A percentile compares a stretch with the other conserved stretches of the same genome.
phyloP scores from a whole-genome alignment of 2,797 vertebrate species.

The Chrosomus eos region DNA sequence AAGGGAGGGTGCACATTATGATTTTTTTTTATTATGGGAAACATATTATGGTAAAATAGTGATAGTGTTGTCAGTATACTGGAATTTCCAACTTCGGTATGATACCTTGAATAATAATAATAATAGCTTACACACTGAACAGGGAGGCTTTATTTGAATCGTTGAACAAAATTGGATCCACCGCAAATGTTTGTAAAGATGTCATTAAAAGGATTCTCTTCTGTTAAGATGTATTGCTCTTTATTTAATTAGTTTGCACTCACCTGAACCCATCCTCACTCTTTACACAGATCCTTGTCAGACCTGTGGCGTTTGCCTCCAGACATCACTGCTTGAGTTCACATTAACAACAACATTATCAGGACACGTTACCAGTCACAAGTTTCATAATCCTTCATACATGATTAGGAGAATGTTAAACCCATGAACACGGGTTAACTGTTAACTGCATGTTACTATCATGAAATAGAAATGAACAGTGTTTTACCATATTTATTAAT shows the following conservation, averaged over 20 bases:
- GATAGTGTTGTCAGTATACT: too few species aligned
- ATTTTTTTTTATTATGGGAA: too few species aligned
- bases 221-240: background rate
- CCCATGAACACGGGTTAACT: background rate
- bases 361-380: background rate
- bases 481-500: background rate
- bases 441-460: background rate
- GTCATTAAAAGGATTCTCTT: slow-evolving; percentile 53
- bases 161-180: too few species aligned
- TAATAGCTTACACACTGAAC: too few species aligned
- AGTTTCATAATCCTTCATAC: background rate
- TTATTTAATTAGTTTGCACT: background rate
- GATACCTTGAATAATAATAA: too few species aligned
- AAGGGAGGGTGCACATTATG: too few species aligned
- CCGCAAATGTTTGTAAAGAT: slow-evolving; percentile 64
- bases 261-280: background rate
- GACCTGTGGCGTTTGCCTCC: slow-evolving; percentile 15
- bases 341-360: background rate
- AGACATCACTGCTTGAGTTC: background rate
- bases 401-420: background rate
- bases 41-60: too few species aligned
- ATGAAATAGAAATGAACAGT: background rate
- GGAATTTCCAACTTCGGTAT: too few species aligned
- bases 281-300: background rate
- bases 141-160: too few species aligned